Percentiles rank a stretch among this genome's conserved stretches.
phyloP scores from a whole-genome alignment of 1,140 invertebrate genomes.

The Conus ventricosus region DNA sequence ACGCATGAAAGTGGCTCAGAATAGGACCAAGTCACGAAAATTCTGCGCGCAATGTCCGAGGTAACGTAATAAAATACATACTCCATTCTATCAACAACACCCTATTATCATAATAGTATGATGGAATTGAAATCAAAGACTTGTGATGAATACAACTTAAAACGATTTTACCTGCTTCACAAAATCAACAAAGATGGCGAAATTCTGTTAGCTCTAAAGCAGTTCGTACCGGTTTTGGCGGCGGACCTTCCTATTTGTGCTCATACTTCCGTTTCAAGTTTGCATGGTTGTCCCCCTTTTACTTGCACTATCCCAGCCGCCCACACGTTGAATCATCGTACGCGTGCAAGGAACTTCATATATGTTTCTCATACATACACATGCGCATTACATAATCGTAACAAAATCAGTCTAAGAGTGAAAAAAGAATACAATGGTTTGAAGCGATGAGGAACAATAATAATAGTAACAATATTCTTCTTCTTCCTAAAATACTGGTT shows the following conservation, averaged over 20 bases:
- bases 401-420: too few species aligned
- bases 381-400: not conserved
- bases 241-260: not conserved
- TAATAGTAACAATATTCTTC: too few species aligned
- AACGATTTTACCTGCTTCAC: constrained; percentile 2
- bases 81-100: not conserved
- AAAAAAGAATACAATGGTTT: too few species aligned
- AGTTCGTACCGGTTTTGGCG: constrained; percentile 48
- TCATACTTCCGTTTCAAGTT: constrained; percentile 25
- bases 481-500: too few species aligned
- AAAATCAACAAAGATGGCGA: not conserved
- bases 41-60: not conserved
- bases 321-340: not conserved
- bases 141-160: constrained; percentile 1
- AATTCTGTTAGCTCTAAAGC: constrained; percentile 21
- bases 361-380: not conserved
- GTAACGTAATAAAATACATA: not conserved
- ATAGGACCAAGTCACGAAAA: not conserved
- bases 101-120: not conserved
- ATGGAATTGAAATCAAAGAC: not conserved
- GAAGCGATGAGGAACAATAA: too few species aligned
- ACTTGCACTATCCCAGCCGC: not conserved
- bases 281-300: not conserved
- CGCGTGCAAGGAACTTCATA: not conserved
- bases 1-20: not conserved